phyloP scores from a whole-genome alignment of 1,140 invertebrate species.

The Hyposmocoma kahamanoa region DNA sequence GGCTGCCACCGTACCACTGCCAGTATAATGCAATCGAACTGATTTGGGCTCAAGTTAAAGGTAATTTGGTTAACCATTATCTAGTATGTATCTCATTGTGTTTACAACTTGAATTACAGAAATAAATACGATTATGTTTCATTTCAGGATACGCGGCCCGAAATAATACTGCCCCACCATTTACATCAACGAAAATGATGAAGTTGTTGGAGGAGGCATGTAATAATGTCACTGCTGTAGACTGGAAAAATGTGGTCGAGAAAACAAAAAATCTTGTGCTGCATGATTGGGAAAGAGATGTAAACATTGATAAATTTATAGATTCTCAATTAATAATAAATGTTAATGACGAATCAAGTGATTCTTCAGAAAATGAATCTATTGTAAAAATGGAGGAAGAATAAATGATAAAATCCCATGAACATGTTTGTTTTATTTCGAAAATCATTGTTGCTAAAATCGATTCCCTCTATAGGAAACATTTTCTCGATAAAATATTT shows the following conservation, averaged over 20 bases:
- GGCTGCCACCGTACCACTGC: slow-evolving; percentile 29
- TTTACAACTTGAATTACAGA: neutral
- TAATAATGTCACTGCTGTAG: slow-evolving; percentile 7
- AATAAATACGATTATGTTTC: neutral
- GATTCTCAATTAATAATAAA: slow-evolving; percentile 2
- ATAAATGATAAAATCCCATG: too few species aligned
- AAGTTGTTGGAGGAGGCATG: slow-evolving; percentile 12
- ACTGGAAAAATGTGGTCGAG: slow-evolving; percentile 18
- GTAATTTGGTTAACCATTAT: neutral
- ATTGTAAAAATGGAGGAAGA: too few species aligned
- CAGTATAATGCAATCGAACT: slow-evolving; percentile 34
- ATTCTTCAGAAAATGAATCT: too few species aligned
- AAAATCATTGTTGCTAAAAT: too few species aligned
- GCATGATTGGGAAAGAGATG: slow-evolving; percentile 14
- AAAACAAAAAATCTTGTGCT: slow-evolving; percentile 18
- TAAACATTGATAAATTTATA: slow-evolving; percentile 10
- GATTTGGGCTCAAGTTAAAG: slow-evolving; percentile 26
- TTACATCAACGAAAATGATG: slow-evolving; percentile 12
- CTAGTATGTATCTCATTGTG: neutral
- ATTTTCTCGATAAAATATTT: too few species aligned
- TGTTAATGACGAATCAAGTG: too few species aligned
- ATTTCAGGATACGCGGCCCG: neutral
- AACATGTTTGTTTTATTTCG: too few species aligned
- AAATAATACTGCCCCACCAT: slow-evolving; percentile 3
- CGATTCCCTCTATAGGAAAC: too few species aligned